Percentiles rank a stretch among this genome's conserved stretches.
Evolutionary conservation across 2,113 vertebrate genomes (phyloP).

Genomic region (Bubo scandiacus): DNA sequence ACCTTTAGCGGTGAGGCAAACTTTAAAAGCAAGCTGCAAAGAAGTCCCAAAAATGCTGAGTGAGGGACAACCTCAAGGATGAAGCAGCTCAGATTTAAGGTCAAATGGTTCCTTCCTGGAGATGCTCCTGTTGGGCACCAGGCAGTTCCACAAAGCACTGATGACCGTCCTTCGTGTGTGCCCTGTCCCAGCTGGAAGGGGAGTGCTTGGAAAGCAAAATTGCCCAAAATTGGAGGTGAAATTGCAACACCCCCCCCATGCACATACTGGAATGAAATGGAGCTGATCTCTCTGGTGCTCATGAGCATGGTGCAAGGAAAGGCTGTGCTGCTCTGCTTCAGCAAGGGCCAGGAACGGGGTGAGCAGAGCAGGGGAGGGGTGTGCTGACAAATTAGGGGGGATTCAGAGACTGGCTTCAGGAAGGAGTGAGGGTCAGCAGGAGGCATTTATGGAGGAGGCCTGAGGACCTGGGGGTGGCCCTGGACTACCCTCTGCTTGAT

Average conservation of each 20-base stretch:
- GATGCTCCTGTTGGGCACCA: not conserved
- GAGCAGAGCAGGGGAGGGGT: not conserved
- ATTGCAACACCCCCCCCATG: accelerated
- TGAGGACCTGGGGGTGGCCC: not conserved
- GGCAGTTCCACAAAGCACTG: not conserved
- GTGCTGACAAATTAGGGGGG: not conserved
- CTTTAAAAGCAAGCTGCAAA: not conserved
- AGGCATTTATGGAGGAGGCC: not conserved
- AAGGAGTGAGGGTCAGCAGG: not conserved
- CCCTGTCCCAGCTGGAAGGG: not conserved
- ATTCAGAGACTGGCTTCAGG: not conserved
- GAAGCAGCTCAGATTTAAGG: not conserved
- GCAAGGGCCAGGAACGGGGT: accelerated
- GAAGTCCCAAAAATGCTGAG: not conserved
- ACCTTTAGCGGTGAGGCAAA: not conserved
- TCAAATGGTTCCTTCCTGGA: not conserved
- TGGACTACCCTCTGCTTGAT: not conserved
- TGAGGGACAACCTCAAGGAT: not conserved
- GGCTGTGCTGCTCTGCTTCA: accelerated
- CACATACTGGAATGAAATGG: not conserved
- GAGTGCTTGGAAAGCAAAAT: not conserved
- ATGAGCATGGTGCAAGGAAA: not conserved
- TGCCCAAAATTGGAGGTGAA: not conserved
- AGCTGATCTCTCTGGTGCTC: not conserved
- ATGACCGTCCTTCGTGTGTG: accelerated